Conservation (phyloP, 2,888 invertebrate genomes). For the Ceraclea dissimilis region DNA sequence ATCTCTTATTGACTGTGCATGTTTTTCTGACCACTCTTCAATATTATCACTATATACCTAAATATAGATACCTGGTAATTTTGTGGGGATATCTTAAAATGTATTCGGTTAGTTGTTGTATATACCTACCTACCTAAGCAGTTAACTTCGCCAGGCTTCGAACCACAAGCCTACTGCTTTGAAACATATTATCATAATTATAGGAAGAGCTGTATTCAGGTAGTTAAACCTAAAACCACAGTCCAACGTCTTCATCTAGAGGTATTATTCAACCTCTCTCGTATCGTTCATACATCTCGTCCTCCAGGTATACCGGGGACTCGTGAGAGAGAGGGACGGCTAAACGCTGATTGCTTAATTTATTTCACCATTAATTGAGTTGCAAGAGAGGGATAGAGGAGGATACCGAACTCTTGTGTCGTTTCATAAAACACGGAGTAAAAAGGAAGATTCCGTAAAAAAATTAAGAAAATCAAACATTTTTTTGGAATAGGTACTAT, state of each 20-base stretch:
- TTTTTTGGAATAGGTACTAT: too few relatives aligned
- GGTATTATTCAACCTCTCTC: slow-evolving; percentile 1
- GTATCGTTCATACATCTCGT: background rate
- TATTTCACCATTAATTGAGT: slow-evolving; percentile 2
- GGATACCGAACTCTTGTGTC: too few relatives aligned
- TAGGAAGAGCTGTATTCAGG: slow-evolving; percentile 10
- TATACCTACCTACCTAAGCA: too few relatives aligned
- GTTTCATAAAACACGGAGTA: too few relatives aligned
- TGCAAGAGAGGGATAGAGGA: background rate
- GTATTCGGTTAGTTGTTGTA: too few relatives aligned
- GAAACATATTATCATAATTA: slow-evolving; percentile 18
- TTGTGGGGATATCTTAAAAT: too few relatives aligned
- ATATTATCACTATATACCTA: too few relatives aligned
- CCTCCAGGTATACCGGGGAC: background rate
- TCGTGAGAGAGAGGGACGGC: background rate
- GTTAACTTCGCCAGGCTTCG: background rate
- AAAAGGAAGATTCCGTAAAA: too few relatives aligned
- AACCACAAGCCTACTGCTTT: background rate
- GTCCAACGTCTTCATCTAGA: slow-evolving; percentile 18
- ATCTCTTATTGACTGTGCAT: too few relatives aligned
- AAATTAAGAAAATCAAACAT: too few relatives aligned
- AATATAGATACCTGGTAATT: too few relatives aligned
- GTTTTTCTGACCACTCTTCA: too few relatives aligned
- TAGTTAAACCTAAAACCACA: slow-evolving; percentile 1
- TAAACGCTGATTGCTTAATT: slow-evolving; percentile 1